phyloP scores from a whole-genome alignment of 2,113 vertebrate genomes.

The Prunella fulvescens region DNA sequence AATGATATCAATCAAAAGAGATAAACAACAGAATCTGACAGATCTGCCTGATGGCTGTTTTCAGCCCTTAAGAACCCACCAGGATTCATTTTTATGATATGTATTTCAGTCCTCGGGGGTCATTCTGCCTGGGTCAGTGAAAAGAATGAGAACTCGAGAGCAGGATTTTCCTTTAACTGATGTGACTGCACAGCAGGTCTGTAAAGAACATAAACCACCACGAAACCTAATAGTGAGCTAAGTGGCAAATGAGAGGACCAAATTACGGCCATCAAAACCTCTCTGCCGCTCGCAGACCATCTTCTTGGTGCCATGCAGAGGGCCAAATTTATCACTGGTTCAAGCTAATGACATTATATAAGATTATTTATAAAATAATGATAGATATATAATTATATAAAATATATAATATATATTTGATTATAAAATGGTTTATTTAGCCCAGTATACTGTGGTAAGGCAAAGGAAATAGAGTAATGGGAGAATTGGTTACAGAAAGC shows the following conservation, averaged over 20 bases:
- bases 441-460: background rate
- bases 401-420: background rate
- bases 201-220: slow-evolving; percentile 18
- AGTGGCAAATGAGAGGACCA: slow-evolving; percentile 9
- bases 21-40: slow-evolving; percentile 42
- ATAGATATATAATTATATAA: background rate
- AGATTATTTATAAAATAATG: background rate
- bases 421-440: background rate
- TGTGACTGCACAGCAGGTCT: slow-evolving; percentile 22
- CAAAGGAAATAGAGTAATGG: background rate
- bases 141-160: background rate
- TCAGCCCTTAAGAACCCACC: background rate
- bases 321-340: background rate
- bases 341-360: background rate
- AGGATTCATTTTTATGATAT: slow-evolving; percentile 23
- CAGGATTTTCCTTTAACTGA: slow-evolving; percentile 9
- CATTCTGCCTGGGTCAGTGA: slow-evolving; percentile 16
- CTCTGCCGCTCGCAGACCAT: rapidly evolving
- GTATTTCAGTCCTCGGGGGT: background rate
- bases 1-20: slow-evolving; percentile 24
- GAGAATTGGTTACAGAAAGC: background rate
- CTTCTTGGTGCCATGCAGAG: background rate
- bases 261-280: background rate
- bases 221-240: slow-evolving; percentile 5
- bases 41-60: slow-evolving; percentile 9